Evolutionary conservation across 2,113 vertebrate genomes (phyloP).

Genomic region (Halcyon senegalensis): DNA sequence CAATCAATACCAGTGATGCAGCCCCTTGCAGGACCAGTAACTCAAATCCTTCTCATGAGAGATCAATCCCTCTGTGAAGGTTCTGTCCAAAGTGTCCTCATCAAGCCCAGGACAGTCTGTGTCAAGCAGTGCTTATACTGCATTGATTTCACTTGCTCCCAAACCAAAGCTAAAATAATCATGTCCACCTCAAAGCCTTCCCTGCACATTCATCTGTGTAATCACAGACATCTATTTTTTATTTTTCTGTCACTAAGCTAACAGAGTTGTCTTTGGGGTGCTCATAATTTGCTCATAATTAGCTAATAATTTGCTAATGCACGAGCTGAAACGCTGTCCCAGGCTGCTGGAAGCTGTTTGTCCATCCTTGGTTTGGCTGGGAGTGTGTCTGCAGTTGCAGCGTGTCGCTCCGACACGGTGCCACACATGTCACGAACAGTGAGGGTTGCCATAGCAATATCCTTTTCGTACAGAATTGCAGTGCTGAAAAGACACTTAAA

Average conservation of each 20-base stretch:
- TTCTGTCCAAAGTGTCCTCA: neutral
- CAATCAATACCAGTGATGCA: neutral
- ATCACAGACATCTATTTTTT: neutral
- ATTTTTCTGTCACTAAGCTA: neutral
- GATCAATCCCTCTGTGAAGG: rapidly evolving
- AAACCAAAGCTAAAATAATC: neutral
- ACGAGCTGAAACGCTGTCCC: rapidly evolving
- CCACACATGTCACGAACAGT: slow-evolving; percentile 55
- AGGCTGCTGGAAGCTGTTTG: neutral
- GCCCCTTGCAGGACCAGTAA: neutral
- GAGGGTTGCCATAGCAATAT: slow-evolving; percentile 62
- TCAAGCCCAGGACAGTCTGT: neutral
- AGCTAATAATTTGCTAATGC: neutral
- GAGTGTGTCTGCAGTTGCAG: neutral
- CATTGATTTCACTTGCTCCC: neutral
- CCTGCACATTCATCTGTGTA: neutral
- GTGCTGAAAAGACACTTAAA: slow-evolving; percentile 56
- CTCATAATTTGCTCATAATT: neutral
- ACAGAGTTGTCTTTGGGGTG: neutral
- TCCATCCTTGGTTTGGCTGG: neutral
- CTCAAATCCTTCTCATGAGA: neutral
- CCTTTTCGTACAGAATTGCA: neutral
- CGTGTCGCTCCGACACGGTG: slow-evolving; percentile 14
- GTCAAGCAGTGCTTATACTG: neutral
- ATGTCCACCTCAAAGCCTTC: neutral